phyloP scores from a whole-genome alignment of 2,888 invertebrate species.

The Exocentrus adspersus region DNA sequence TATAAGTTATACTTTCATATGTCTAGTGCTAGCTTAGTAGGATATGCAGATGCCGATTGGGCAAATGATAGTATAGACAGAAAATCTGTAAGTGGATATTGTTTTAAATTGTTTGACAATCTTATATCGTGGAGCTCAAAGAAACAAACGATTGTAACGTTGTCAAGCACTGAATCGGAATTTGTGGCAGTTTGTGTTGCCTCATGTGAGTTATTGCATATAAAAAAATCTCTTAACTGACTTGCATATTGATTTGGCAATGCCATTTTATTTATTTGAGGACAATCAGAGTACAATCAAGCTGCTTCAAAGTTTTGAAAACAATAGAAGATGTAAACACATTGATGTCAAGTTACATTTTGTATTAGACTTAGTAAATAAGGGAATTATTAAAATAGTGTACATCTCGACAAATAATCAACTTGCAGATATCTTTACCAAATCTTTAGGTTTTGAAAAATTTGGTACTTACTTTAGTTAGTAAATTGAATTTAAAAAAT shows the following conservation, averaged over 20 bases:
- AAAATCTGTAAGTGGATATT: conserved; percentile 34
- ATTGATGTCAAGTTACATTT: not conserved
- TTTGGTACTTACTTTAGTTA: not conserved
- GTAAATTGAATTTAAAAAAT: not conserved
- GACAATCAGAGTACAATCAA: not conserved
- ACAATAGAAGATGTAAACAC: not conserved
- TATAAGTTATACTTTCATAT: conserved; percentile 24
- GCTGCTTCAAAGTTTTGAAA: not conserved
- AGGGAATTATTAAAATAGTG: not conserved
- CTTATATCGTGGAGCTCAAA: not conserved
- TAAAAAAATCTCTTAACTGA: not conserved
- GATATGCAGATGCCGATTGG: conserved; percentile 36
- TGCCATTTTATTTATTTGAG: not conserved
- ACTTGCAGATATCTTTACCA: not conserved
- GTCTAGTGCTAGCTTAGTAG: conserved; percentile 11
- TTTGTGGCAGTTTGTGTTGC: conserved; percentile 4
- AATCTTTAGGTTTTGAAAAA: not conserved
- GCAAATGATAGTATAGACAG: conserved; percentile 31
- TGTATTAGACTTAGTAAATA: not conserved
- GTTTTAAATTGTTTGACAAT: conserved; percentile 1
- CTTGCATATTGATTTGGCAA: not conserved
- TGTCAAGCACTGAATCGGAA: conserved; percentile 5
- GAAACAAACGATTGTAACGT: conserved; percentile 1
- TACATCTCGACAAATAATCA: not conserved
- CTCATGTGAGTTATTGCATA: not conserved